Evolutionary conservation across 2,888 invertebrate genomes (phyloP).

Genomic region (Megalurothrips usitatus): DNA sequence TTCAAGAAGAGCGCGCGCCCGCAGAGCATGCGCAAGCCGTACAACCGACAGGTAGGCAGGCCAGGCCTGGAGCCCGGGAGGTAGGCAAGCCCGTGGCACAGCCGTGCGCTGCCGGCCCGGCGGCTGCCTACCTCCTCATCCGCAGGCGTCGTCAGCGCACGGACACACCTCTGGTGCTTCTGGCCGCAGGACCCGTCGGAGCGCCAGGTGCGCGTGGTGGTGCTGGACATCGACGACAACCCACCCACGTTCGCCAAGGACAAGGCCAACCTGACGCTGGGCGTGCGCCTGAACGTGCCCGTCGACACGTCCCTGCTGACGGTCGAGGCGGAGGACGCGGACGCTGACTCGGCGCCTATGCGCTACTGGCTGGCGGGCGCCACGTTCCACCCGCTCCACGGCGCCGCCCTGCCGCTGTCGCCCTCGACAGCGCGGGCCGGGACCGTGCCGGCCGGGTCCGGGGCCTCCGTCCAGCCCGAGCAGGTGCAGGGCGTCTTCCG

Average conservation of each 20-base stretch:
- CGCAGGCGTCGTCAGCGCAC: neutral
- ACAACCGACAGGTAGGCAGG: slow-evolving; percentile 55
- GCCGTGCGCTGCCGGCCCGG: too few species aligned
- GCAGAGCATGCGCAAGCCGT: slow-evolving; percentile 50
- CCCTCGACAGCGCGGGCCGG: neutral
- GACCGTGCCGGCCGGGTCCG: slow-evolving; percentile 15
- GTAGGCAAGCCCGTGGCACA: too few species aligned
- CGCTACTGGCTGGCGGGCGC: slow-evolving; percentile 58
- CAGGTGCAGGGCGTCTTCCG: slow-evolving; percentile 50
- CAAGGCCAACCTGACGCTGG: slow-evolving; percentile 37
- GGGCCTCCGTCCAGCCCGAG: slow-evolving; percentile 41
- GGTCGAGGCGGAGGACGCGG: slow-evolving; percentile 62
- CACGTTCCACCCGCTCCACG: slow-evolving; percentile 50
- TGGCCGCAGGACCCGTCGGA: slow-evolving; percentile 60
- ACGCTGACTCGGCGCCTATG: slow-evolving; percentile 62
- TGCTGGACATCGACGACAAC: slow-evolving; percentile 71
- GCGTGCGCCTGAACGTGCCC: slow-evolving; percentile 69
- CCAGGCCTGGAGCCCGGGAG: neutral
- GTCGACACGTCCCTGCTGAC: slow-evolving; percentile 65
- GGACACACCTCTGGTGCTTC: neutral
- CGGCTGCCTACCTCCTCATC: too few species aligned
- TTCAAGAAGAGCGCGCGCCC: slow-evolving; percentile 50
- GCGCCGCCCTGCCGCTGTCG: neutral
- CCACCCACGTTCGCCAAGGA: slow-evolving; percentile 48
- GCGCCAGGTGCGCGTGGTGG: slow-evolving; percentile 58